A percentile compares a stretch with the other conserved stretches of the same genome.
Conservation (phyloP, 2,888 invertebrate species). For the Alloscopus bannaensis region DNA sequence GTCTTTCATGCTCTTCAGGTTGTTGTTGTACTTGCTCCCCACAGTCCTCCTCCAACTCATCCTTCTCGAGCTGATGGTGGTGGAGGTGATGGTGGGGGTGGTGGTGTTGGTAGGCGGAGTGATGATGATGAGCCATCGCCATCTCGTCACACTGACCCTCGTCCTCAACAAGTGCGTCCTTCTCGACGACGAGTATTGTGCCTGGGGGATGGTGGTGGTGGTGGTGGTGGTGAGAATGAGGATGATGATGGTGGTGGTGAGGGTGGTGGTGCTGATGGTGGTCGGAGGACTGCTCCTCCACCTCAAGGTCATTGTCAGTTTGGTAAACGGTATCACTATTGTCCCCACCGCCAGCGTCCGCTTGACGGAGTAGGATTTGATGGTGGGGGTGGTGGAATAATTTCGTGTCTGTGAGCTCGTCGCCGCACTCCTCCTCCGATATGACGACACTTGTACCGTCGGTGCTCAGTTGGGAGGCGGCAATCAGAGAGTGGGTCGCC, state of each 20-base stretch:
- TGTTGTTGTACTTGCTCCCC: conserved; percentile 19
- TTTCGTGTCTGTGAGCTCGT: conserved; percentile 37
- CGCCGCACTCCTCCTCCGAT: conserved; percentile 45
- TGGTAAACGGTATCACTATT: conserved; percentile 58
- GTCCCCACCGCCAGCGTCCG: conserved; percentile 34
- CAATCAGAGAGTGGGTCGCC: conserved; percentile 30
- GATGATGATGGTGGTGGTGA: not conserved
- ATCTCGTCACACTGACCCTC: conserved; percentile 9
- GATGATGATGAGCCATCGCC: not conserved
- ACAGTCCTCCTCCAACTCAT: conserved; percentile 48
- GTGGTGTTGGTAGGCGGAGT: conserved; percentile 10
- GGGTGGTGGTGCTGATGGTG: conserved; percentile 14
- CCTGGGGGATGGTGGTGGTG: conserved; percentile 20
- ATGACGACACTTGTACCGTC: conserved; percentile 38
- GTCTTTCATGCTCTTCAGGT: conserved; percentile 49
- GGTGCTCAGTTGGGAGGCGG: conserved; percentile 37
- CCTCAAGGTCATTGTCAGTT: conserved; percentile 52
- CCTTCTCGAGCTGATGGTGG: conserved; percentile 1
- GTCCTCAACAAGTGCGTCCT: conserved; percentile 28
- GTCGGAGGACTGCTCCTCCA: conserved; percentile 31
- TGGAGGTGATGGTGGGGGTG: conserved; percentile 9
- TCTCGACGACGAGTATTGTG: conserved; percentile 41
- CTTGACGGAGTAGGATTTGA: conserved; percentile 32
- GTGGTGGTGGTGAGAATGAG: conserved; percentile 1
- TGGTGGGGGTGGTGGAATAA: conserved; percentile 31